Conservation (phyloP, 2,888 invertebrate species). For the Spisula subtruncata region DNA sequence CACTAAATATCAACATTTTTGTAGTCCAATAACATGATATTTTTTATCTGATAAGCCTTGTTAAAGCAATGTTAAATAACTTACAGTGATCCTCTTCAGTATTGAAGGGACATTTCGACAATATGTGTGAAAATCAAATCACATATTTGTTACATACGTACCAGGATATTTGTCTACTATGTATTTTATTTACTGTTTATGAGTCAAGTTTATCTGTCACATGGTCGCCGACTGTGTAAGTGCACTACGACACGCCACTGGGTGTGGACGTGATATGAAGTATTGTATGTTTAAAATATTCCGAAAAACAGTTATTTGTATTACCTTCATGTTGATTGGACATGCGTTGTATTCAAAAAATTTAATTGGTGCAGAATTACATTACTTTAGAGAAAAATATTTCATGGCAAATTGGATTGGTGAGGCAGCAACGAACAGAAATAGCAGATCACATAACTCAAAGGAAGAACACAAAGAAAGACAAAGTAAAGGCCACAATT, state of each 20-base stretch:
- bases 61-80: slow-evolving; percentile 16
- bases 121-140: slow-evolving; percentile 8
- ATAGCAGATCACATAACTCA: too few species aligned
- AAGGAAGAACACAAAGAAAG: too few species aligned
- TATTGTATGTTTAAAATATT: too few species aligned
- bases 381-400: too few species aligned
- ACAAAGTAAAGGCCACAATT: too few species aligned
- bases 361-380: too few species aligned
- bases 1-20: slow-evolving; percentile 4
- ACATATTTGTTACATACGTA: not conserved
- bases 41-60: slow-evolving; percentile 22
- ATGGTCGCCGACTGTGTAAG: not conserved
- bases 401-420: too few species aligned
- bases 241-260: not conserved
- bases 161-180: not conserved
- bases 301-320: too few species aligned
- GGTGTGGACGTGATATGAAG: too few species aligned
- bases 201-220: slow-evolving; percentile 12
- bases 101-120: not conserved
- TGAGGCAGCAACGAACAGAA: too few species aligned
- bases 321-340: too few species aligned
- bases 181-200: slow-evolving; percentile 2
- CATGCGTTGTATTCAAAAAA: too few species aligned
- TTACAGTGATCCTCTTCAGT: not conserved
- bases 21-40: not conserved